Base-by-base conservation (phyloP, 2,113 vertebrate species). In the Limanda limanda region DNA sequence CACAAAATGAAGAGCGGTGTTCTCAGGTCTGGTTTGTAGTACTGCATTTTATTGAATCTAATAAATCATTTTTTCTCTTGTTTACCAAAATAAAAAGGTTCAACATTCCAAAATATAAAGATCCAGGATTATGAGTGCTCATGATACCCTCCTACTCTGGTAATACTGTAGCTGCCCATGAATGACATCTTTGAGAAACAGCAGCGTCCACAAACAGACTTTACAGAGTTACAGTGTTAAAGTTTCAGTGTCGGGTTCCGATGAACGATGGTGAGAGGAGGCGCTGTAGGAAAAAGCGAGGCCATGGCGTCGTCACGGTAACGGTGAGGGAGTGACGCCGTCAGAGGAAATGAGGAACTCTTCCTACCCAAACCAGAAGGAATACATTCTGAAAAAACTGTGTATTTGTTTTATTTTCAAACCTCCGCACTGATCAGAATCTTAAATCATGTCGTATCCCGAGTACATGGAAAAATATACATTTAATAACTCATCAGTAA, bases 51-150 rank as follows among this genome's bases (percentile, higher is more conserved):
- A 94, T 95, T 95, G 88, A 93, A 88, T 90, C 86, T 91, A 88
- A 90, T 93, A 93, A 92, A 93, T 94, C 54, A 74, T 87, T 86
- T 86, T 31, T 91, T 91, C 76, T 84, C 82, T 87, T 71, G 48
- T 90, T 94, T 94, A 94, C 85, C 93, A 94, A 94, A 95, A 94
- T 94, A 94, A 94, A 94, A 93, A 93, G 75, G 89, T 90, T 92
- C 72, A 88, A 93, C 91, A 94, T 93, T 94, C 92, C 91, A 93
- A 92, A 94, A 94, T 94, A 94, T 92, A 92, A 93, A 93, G 86
- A 92, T 90, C 88, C 89, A 82, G 87, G 81, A 79, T 85, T 84
- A 92, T 86, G 90, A 91, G 81, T 86, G 84, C 71, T 72, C 69
- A 74, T 60, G 70, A 84, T 82, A 42, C 66, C 63, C 70, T 84